Percentiles rank a stretch among this genome's conserved stretches.
Conservation (phyloP, 2,888 invertebrate genomes). For the Desoria tigrina region DNA sequence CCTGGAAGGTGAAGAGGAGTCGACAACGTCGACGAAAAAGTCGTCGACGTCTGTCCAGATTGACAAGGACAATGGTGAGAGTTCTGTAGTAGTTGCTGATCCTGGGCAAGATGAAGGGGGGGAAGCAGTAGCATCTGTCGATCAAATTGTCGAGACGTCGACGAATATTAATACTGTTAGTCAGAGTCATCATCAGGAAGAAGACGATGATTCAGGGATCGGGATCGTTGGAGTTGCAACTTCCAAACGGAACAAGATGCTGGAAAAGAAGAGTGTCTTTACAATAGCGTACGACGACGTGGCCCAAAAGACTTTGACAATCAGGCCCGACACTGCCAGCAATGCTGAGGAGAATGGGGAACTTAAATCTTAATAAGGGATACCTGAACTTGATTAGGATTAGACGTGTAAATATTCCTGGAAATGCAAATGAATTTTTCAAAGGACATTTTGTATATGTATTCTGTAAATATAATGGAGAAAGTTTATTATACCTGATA, state of each 20-base stretch:
- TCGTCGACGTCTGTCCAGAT: slow-evolving; percentile 9
- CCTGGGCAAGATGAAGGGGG: slow-evolving; percentile 25
- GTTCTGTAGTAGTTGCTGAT: slow-evolving; percentile 14
- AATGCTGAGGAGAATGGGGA: background rate
- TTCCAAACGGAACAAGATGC: slow-evolving; percentile 58
- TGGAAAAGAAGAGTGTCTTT: slow-evolving; percentile 88
- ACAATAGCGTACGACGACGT: slow-evolving; percentile 91
- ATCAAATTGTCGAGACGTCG: slow-evolving; percentile 9
- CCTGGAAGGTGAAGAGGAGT: slow-evolving; percentile 1
- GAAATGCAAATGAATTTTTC: too few relatives aligned
- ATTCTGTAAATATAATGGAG: too few relatives aligned
- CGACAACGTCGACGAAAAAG: background rate
- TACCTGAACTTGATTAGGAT: too few relatives aligned
- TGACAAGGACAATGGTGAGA: too few relatives aligned
- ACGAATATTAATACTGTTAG: slow-evolving; percentile 22
- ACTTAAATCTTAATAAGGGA: background rate
- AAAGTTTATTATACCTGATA: too few relatives aligned
- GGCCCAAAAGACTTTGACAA: slow-evolving; percentile 69
- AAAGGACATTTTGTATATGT: too few relatives aligned
- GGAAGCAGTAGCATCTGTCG: background rate
- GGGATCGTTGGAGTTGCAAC: slow-evolving; percentile 48
- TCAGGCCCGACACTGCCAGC: slow-evolving; percentile 70
- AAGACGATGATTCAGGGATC: slow-evolving; percentile 59
- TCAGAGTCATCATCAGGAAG: slow-evolving; percentile 51
- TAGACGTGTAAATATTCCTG: too few relatives aligned